Percentiles rank a stretch among this genome's conserved stretches.
phyloP scores from a whole-genome alignment of 2,113 vertebrate species.

The Triplophysa dalaica region DNA sequence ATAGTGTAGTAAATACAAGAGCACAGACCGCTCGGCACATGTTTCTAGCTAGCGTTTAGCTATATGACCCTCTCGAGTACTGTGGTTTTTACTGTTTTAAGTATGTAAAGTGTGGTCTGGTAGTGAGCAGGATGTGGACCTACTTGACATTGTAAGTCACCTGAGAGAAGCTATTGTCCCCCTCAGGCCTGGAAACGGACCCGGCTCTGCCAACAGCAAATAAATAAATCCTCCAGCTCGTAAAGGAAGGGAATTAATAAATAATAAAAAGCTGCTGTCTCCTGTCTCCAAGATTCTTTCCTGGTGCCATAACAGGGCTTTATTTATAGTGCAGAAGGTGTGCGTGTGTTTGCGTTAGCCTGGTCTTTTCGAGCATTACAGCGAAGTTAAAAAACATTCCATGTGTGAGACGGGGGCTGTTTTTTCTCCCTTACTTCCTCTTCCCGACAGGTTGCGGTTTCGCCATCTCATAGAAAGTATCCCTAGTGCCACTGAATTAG shows the following conservation, averaged over 20 bases:
- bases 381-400: conserved; percentile 32
- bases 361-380: conserved; percentile 45
- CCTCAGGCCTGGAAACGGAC: conserved; percentile 70
- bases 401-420: too few relatives aligned
- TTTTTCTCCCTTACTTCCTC: too few relatives aligned
- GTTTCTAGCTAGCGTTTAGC: background rate
- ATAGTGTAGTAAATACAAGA: background rate
- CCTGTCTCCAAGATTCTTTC: conserved; percentile 71
- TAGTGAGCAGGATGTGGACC: conserved; percentile 2
- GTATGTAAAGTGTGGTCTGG: background rate
- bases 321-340: conserved; percentile 57
- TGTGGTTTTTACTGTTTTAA: background rate
- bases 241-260: conserved; percentile 75
- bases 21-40: background rate
- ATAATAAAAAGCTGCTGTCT: conserved; percentile 70
- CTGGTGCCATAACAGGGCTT: conserved; percentile 69
- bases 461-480: too few relatives aligned
- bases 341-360: conserved; percentile 43
- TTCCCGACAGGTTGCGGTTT: too few relatives aligned
- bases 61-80: too few relatives aligned
- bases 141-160: conserved; percentile 38
- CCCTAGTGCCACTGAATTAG: too few relatives aligned
- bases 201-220: conserved; percentile 66
- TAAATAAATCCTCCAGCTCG: conserved; percentile 67
- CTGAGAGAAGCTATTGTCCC: conserved; percentile 40